These are phyloP conservation scores for Gallinago solitaria DNA, from an alignment of 2,797 vertebrate genomes.

Conservation along the genomic window DNA sequence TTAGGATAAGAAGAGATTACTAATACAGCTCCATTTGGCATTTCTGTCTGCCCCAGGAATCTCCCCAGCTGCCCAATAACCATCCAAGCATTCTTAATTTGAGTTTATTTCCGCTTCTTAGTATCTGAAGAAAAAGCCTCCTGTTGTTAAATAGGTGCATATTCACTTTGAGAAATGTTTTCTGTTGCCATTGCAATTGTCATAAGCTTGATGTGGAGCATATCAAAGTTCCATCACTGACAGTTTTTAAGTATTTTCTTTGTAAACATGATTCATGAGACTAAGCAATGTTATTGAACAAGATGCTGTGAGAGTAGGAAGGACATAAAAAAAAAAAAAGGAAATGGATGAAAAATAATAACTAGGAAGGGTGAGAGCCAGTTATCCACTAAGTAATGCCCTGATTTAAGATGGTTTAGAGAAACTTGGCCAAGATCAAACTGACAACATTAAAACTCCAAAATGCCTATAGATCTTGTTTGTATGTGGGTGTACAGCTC, in stretches of 20 bases:
- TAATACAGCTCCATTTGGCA: constrained; percentile 8
- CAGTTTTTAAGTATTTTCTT: not conserved
- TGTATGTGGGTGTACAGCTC: not conserved
- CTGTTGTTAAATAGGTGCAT: not conserved
- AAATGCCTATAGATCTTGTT: not conserved
- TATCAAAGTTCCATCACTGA: not conserved
- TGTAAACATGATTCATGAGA: not conserved
- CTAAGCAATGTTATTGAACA: not conserved
- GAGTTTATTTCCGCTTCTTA: constrained; percentile 14
- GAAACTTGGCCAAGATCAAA: not conserved
- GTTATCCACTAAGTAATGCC: not conserved
- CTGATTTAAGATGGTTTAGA: not conserved
- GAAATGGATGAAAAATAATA: not conserved
- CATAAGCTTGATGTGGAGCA: not conserved
- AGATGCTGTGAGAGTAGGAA: not conserved
- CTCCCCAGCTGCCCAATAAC: constrained; percentile 27
- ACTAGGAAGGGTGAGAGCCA: not conserved
- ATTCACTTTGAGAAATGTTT: not conserved
- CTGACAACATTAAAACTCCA: not conserved
- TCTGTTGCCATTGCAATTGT: not conserved
- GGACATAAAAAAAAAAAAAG: not conserved
- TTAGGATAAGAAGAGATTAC: constrained; percentile 28
- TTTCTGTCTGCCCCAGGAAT: constrained; percentile 31
- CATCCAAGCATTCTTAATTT: constrained; percentile 19
- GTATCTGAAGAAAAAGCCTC: not conserved